Conservation (phyloP, 2,888 invertebrate genomes). For the Xanthia icteritia region DNA sequence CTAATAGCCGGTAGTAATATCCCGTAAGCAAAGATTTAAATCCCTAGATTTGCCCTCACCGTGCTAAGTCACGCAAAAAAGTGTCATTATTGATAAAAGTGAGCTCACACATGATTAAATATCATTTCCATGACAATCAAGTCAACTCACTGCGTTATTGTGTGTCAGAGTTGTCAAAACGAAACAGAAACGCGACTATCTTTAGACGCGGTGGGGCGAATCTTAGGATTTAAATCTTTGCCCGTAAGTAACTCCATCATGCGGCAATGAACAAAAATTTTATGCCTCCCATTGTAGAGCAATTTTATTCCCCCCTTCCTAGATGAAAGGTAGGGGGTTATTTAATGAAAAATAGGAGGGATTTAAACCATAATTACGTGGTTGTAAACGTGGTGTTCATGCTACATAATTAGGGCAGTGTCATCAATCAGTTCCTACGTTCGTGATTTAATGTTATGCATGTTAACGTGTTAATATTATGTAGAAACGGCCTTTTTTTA, state of each 20-base stretch:
- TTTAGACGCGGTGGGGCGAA: neutral
- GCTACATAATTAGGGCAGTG: slow-evolving; percentile 48
- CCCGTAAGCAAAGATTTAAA: neutral
- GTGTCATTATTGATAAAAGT: neutral
- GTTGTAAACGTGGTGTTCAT: slow-evolving; percentile 33
- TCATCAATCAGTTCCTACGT: slow-evolving; percentile 66
- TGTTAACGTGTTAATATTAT: slow-evolving; percentile 33
- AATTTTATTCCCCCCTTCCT: neutral
- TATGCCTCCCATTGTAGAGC: neutral
- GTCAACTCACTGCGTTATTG: neutral
- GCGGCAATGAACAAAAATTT: slow-evolving; percentile 46
- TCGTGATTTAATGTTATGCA: slow-evolving; percentile 60
- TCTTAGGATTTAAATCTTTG: slow-evolving; percentile 1
- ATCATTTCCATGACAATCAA: neutral
- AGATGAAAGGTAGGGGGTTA: slow-evolving; percentile 13
- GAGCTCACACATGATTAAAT: neutral
- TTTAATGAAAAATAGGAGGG: slow-evolving; percentile 53
- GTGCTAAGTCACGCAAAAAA: neutral
- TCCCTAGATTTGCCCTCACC: neutral
- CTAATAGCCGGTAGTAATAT: slow-evolving; percentile 46
- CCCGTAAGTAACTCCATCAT: slow-evolving; percentile 31
- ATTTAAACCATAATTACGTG: slow-evolving; percentile 62
- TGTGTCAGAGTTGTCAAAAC: neutral
- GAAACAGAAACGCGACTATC: neutral
- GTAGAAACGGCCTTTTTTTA: slow-evolving; percentile 21